phyloP scores from a whole-genome alignment of 2,113 vertebrate species.

The Epinephelus cyanopodus region DNA sequence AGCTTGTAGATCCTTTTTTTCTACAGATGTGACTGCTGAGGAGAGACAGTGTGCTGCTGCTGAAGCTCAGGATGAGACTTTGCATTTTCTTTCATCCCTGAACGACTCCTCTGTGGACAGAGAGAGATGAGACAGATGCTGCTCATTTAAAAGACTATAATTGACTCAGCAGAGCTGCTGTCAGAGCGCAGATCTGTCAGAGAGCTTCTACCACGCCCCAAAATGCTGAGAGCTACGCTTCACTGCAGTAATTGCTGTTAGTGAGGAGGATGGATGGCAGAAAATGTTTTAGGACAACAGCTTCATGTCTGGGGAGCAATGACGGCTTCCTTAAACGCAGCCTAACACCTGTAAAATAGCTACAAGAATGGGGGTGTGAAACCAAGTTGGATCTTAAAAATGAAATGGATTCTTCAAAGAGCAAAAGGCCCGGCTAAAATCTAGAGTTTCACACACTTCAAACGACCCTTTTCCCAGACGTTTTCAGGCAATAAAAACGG shows the following conservation, averaged over 20 bases:
- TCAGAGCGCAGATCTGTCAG: conserved; percentile 44
- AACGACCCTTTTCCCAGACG: conserved; percentile 20
- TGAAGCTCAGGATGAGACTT: conserved; percentile 34
- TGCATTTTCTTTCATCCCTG: conserved; percentile 47
- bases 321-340: conserved; percentile 12
- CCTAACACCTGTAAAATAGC: background rate
- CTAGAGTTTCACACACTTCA: conserved; percentile 38
- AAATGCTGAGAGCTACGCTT: conserved; percentile 22
- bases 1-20: background rate
- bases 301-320: conserved; percentile 19
- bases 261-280: background rate
- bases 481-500: conserved; percentile 51
- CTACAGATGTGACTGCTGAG: conserved; percentile 21
- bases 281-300: conserved; percentile 33
- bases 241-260: conserved; percentile 23
- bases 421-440: conserved; percentile 20
- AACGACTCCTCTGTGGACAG: conserved; percentile 44
- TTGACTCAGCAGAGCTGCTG: conserved; percentile 66
- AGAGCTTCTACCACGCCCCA: conserved; percentile 22
- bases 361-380: background rate
- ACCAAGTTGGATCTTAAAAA: conserved; percentile 20
- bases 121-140: conserved; percentile 59
- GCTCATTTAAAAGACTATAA: conserved; percentile 59
- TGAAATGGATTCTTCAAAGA: conserved; percentile 36
- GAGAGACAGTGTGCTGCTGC: conserved; percentile 16